Evolutionary conservation across 2,797 vertebrate genomes (phyloP).

Genomic region (Hapalemur alaotrensis): DNA sequence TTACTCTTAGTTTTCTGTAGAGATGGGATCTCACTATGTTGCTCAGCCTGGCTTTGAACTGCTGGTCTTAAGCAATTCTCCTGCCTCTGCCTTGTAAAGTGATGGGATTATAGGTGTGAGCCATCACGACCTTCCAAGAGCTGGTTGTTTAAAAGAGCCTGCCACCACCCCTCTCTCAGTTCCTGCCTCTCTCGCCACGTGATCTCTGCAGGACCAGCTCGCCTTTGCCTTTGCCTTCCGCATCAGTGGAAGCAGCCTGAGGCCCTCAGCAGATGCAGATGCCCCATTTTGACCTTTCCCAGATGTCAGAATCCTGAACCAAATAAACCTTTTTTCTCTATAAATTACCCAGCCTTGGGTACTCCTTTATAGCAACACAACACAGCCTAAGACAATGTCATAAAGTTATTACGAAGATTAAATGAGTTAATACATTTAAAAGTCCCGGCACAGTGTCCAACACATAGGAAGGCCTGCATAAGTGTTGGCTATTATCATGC

Average conservation of each 20-base stretch:
- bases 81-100: too few species aligned
- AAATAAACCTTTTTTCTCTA: not conserved
- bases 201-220: not conserved
- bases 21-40: too few species aligned
- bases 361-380: not conserved
- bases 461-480: not conserved
- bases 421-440: not conserved
- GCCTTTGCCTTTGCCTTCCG: accelerated
- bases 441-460: not conserved
- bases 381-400: not conserved
- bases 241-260: not conserved
- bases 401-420: not conserved
- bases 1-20: too few species aligned
- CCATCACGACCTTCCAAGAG: not conserved
- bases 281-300: not conserved
- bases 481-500: not conserved
- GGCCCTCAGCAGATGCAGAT: not conserved
- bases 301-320: not conserved
- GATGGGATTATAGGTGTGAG: too few species aligned
- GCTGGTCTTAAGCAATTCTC: too few species aligned
- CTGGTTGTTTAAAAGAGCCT: not conserved
- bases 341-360: not conserved
- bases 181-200: not conserved
- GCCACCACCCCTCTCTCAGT: not conserved
- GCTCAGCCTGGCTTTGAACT: too few species aligned